phyloP scores from a whole-genome alignment of 2,113 vertebrate genomes.

The Cololabis saira region DNA sequence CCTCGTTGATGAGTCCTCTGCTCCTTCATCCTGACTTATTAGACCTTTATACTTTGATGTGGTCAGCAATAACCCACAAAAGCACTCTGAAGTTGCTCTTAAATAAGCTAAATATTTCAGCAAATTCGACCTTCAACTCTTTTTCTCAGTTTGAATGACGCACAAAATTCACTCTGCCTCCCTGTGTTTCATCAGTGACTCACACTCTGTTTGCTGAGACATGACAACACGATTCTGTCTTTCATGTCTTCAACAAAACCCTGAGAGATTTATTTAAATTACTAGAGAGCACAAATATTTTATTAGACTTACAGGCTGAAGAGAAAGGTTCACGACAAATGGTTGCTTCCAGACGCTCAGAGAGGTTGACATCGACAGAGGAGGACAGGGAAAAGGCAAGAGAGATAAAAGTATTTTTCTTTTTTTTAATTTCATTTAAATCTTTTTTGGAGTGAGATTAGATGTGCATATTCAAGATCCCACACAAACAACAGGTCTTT shows the following conservation, averaged over 20 bases:
- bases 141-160: slow-evolving; percentile 38
- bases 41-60: not conserved
- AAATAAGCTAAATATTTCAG: slow-evolving; percentile 36
- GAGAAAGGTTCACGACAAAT: slow-evolving; percentile 53
- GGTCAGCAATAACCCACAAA: slow-evolving; percentile 25
- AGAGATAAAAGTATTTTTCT: too few relatives aligned
- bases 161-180: slow-evolving; percentile 63
- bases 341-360: slow-evolving; percentile 52
- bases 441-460: not conserved
- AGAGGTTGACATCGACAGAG: too few relatives aligned
- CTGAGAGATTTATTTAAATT: slow-evolving; percentile 70
- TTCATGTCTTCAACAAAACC: slow-evolving; percentile 61
- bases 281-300: slow-evolving; percentile 27
- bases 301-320: slow-evolving; percentile 12
- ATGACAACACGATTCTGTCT: slow-evolving; percentile 62
- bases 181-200: slow-evolving; percentile 57
- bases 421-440: too few relatives aligned
- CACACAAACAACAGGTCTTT: slow-evolving; percentile 49
- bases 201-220: slow-evolving; percentile 52
- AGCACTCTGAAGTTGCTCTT: slow-evolving; percentile 34
- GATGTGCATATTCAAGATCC: slow-evolving; percentile 64
- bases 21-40: not conserved
- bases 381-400: too few relatives aligned
- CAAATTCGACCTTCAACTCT: slow-evolving; percentile 27
- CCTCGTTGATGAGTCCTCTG: too few relatives aligned